Conservation (phyloP, 2,113 vertebrate species). For the Ophiodon elongatus region DNA sequence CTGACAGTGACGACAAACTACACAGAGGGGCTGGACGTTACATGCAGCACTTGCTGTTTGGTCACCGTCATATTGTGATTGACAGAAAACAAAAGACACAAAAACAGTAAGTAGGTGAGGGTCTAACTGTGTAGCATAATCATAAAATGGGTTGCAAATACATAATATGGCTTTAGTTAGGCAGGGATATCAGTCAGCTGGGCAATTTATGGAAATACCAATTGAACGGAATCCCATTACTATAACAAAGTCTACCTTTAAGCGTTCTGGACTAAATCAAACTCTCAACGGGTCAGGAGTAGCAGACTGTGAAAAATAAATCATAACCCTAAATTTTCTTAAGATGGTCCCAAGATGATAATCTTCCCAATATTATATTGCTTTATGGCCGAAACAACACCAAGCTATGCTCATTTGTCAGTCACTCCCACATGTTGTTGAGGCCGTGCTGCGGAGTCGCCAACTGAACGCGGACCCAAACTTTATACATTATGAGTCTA, state of each 20-base stretch:
- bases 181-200: not conserved
- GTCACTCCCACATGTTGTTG: slow-evolving; percentile 56
- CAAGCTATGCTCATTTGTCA: slow-evolving; percentile 48
- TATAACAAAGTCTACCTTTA: not conserved
- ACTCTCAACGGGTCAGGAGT: not conserved
- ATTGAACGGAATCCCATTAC: not conserved
- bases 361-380: slow-evolving; percentile 43
- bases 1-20: too few species aligned
- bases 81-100: not conserved
- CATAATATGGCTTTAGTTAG: not conserved
- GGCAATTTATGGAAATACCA: not conserved
- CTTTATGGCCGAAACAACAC: slow-evolving; percentile 42
- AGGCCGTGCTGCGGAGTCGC: slow-evolving; percentile 15
- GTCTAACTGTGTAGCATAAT: not conserved
- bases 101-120: not conserved
- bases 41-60: not conserved
- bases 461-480: slow-evolving; percentile 50
- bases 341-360: slow-evolving; percentile 23
- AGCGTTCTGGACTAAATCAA: not conserved
- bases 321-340: slow-evolving; percentile 24
- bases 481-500: slow-evolving; percentile 40
- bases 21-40: too few species aligned
- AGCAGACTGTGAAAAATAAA: not conserved
- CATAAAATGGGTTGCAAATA: not conserved
- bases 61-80: not conserved